Conservation (phyloP, 2,888 invertebrate species). For the Hermodice carunculata region DNA sequence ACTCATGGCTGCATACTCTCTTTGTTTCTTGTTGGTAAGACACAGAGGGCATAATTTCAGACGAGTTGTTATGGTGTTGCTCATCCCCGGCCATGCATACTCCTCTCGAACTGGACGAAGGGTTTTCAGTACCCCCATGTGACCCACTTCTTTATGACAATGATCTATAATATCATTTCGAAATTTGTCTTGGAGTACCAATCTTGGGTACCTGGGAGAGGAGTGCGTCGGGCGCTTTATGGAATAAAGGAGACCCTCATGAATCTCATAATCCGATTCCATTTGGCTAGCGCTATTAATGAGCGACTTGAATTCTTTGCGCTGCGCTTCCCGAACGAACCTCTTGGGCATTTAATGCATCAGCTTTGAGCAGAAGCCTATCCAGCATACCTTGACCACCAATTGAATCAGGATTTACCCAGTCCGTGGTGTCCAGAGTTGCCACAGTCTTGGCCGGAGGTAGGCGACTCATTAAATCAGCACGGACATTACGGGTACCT, state of each 20-base stretch:
- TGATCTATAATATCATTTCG: slow-evolving; percentile 5
- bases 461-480: slow-evolving; percentile 11
- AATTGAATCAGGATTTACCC: background rate
- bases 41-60: slow-evolving; percentile 7
- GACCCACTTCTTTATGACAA: slow-evolving; percentile 21
- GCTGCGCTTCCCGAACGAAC: too few species aligned
- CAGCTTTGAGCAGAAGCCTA: too few species aligned
- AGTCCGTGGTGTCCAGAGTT: background rate
- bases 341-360: too few species aligned
- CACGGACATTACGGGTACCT: slow-evolving; percentile 2
- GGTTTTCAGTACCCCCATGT: slow-evolving; percentile 1
- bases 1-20: background rate
- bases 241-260: too few species aligned
- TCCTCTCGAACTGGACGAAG: background rate
- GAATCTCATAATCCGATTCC: too few species aligned
- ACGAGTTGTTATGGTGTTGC: background rate
- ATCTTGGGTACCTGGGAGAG: too few species aligned
- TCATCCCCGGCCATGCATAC: slow-evolving; percentile 26
- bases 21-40: background rate
- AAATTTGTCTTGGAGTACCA: slow-evolving; percentile 2
- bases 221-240: too few species aligned
- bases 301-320: too few species aligned
- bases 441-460: background rate
- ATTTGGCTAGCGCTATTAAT: too few species aligned
- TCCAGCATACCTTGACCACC: background rate